These are phyloP conservation scores for Sebastes cheni DNA, from an alignment of 2,797 vertebrate species.

Conservation along the genomic window DNA sequence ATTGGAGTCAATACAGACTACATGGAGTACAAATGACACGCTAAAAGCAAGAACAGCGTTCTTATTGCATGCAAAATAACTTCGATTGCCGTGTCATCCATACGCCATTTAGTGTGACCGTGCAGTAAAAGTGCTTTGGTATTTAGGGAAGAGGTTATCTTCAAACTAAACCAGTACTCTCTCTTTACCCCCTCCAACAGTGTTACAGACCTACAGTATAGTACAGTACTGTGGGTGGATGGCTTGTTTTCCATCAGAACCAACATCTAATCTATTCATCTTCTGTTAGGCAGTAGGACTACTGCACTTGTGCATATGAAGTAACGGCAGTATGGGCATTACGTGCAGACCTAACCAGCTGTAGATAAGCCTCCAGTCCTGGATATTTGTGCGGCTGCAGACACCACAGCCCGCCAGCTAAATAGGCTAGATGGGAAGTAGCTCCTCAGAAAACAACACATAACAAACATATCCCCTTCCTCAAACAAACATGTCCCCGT, in stretches of 20 bases:
- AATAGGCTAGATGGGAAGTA: constrained; percentile 45
- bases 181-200: not conserved
- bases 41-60: no score
- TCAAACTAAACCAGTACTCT: not conserved
- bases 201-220: not conserved
- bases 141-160: not conserved
- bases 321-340: constrained; percentile 19
- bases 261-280: constrained; percentile 32
- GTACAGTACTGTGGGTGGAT: not conserved
- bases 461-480: constrained; percentile 67
- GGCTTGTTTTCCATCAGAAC: constrained; percentile 7
- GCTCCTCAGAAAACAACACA: constrained; percentile 60
- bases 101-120: rapidly evolving
- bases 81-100: no score
- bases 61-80: rapidly evolving
- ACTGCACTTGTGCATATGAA: not conserved
- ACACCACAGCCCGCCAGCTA: constrained; percentile 29
- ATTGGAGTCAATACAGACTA: no score
- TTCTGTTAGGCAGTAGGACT: constrained; percentile 2
- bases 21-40: no score
- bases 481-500: constrained; percentile 70
- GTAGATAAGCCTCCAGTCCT: constrained; percentile 45
- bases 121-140: not conserved
- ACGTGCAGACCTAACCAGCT: constrained; percentile 4
- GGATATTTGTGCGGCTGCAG: constrained; percentile 34